Evolutionary conservation across 2,797 vertebrate species (phyloP).

Genomic region (Triplophysa bombifrons): DNA sequence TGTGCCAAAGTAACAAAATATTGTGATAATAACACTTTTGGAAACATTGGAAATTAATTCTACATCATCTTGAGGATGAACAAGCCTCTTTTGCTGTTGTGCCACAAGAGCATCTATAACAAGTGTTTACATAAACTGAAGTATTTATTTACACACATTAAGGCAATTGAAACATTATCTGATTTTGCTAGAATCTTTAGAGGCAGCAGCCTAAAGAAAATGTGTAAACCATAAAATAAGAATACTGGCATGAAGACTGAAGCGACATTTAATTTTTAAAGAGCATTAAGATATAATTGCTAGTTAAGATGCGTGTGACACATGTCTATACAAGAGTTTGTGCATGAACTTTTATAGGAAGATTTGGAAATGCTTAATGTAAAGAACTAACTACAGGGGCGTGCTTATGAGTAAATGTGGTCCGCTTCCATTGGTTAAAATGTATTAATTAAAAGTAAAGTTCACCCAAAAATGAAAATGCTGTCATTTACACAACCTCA

Average conservation of each 20-base stretch:
- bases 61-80: background rate
- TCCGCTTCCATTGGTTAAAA: background rate
- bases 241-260: background rate
- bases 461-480: too few relatives aligned
- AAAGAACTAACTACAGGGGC: background rate
- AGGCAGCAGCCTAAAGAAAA: background rate
- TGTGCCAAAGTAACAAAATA: background rate
- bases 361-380: background rate
- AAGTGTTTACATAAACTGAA: background rate
- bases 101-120: background rate
- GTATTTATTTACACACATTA: constrained; percentile 32
- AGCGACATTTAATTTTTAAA: background rate
- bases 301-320: background rate
- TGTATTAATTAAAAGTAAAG: too few relatives aligned
- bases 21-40: background rate
- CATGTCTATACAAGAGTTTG: background rate
- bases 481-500: too few relatives aligned
- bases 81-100: background rate
- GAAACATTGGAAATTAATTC: background rate
- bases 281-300: background rate
- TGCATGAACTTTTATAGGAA: background rate
- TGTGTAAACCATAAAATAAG: background rate
- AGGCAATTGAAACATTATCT: constrained; percentile 39
- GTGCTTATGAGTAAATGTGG: background rate
- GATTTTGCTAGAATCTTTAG: background rate